phyloP scores from a whole-genome alignment of 2,888 invertebrate species.

The Dynastes hyllus region DNA sequence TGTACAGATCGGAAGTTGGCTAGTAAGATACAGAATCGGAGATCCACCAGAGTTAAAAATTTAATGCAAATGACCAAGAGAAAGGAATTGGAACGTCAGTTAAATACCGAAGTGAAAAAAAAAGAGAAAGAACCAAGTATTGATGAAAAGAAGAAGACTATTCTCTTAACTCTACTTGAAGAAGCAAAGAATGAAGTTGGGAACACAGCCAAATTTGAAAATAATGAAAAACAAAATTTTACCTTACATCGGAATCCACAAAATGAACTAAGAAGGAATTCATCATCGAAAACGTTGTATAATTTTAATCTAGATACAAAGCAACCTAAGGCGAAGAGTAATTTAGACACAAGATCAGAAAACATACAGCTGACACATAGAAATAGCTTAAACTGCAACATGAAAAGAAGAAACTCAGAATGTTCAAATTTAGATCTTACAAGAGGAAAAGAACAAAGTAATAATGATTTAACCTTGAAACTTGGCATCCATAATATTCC shows the following conservation, averaged over 20 bases:
- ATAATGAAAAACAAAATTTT: background rate
- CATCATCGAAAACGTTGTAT: background rate
- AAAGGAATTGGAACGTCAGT: constrained; percentile 54
- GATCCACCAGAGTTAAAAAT: constrained; percentile 67
- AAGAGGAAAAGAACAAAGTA: background rate
- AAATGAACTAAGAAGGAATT: background rate
- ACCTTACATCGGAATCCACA: background rate
- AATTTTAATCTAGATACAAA: background rate
- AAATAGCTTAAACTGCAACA: background rate
- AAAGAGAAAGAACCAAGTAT: constrained; percentile 20
- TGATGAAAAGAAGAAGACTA: background rate
- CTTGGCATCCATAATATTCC: constrained; percentile 17
- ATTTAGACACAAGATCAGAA: background rate
- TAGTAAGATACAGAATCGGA: constrained; percentile 63
- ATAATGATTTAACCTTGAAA: background rate
- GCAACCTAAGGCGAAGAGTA: background rate
- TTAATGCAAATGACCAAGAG: constrained; percentile 61
- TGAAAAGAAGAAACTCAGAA: background rate
- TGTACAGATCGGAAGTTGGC: constrained; percentile 63
- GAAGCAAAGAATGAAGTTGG: constrained; percentile 1
- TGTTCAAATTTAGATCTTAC: background rate
- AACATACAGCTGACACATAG: background rate
- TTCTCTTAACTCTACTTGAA: constrained; percentile 25
- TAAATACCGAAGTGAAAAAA: constrained; percentile 49
- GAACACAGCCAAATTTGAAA: background rate